Base-by-base conservation (phyloP, 2,113 vertebrate species). In the Brachyistius frenatus region DNA sequence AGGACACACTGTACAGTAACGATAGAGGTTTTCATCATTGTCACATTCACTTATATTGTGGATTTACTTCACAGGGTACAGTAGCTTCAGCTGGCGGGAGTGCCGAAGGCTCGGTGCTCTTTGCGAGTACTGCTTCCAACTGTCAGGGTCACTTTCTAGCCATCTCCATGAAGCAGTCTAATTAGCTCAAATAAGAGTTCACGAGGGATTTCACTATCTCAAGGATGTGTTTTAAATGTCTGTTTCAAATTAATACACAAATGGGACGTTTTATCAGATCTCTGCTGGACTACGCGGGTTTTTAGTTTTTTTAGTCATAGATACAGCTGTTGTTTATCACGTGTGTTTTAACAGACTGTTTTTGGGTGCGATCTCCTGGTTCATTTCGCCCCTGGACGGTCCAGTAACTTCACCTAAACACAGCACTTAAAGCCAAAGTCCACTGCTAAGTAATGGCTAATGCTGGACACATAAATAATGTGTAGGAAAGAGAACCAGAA, bases 371-470 rank as follows among this genome's bases (percentile, higher is more conserved):
- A 66, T 71, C 44, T 56, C 10, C 6, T 1, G 37, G 65, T 57
- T 73, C 16, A 71, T 65, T 68, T 66, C n/a, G 33, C 41, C 0
- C n/a, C 62, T 66, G 31, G 85, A 58, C 56, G 65, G 23, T 67
- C 10, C n/a, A n/a, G 64, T 81, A 76, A 86, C 75, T 77, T 56
- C 52, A 47, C 35, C 65, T 80, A 70, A 73, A 84, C 71, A n/a
- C 67, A 49, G 75, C 36, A 76, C 10, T 78, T 74, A 79, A 66
- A 57, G 30, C 37, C 52, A 63, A 56, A 67, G 54, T 54, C 23
- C 10, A 32, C 68, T 0, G 30, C 54, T 52, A 31, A 2, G 7
- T 52, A 77, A 44, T 35, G 30, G 16, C 76, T 66, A n/a, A 47
- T 4, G 16, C 50, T 5, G 41, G 46, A 65, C 55, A 58, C 83